Evolutionary conservation across 2,797 vertebrate genomes (phyloP), one percentile per base, ranked within the genome.

Genomic region (Periparus ater): DNA sequence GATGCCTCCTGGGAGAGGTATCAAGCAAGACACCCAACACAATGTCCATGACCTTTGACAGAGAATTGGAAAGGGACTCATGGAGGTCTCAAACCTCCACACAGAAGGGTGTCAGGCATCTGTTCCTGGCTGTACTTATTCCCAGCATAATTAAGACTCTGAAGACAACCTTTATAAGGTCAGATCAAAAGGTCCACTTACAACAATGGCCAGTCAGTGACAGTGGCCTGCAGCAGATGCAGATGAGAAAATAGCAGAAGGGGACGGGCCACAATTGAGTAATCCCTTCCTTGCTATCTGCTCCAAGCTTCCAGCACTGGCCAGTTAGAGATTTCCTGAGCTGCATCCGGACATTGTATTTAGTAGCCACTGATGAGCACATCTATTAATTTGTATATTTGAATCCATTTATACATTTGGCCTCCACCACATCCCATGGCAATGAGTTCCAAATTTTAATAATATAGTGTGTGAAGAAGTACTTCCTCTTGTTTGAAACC

Each of bases 321-420:
- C 27, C 77, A 42, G 88, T 95, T 67, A 91, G 51, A 90, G 83
- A 88, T 80, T 94, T 95, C 94, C 94, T 73, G 83, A 95, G 71
- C 83, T 0, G 0, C 67, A 86, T 91, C 95, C 34, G 17, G 77
- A 82, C 62, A 85, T 70, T 90, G 91, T 85, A 38, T 79, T 93
- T 87, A 84, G 87, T 48, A 88, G 85, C 50, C 44, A 54, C 60
- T 38, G 23, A 66, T 86, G 55, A 76, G 2, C 60, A 60, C 51
- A 72, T 91, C 54, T 82, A 76, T 63, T 62, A 88, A 84, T 66
- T 86, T 72, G 30, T 53, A 78, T 54, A 88, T 81, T 81, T 66
- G 0, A 91, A 81, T 79, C 36, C 63, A 57, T 90, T 91, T 94
- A 66, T 79, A 88, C 21, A 82, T 91, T 87, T 94, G 91, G 85